Percentiles rank a stretch among this genome's conserved stretches.
phyloP scores from a whole-genome alignment of 2,888 invertebrate genomes.

The Caenorhabditis panamensis region DNA sequence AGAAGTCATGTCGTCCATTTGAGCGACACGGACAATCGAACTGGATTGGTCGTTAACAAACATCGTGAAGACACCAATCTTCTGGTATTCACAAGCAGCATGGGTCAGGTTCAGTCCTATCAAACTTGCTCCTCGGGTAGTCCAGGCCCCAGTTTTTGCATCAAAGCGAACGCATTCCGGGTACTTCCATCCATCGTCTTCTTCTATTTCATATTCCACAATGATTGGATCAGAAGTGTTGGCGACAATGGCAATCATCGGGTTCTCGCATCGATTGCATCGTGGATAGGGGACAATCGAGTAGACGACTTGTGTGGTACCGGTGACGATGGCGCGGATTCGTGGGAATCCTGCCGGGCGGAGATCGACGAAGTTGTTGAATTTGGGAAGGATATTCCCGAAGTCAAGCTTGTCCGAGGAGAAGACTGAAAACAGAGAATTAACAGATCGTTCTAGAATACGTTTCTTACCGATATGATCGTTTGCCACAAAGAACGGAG shows the following conservation, averaged over 20 bases:
- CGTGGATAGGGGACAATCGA: constrained; percentile 63
- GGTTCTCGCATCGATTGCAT: constrained; percentile 65
- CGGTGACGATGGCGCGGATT: constrained; percentile 49
- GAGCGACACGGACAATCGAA: constrained; percentile 65
- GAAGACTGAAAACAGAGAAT: constrained; percentile 61
- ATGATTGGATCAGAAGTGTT: constrained; percentile 66
- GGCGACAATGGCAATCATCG: constrained; percentile 60
- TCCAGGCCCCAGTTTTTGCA: constrained; percentile 62
- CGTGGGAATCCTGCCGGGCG: constrained; percentile 57
- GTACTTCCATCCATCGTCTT: constrained; percentile 74
- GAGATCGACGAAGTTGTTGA: constrained; percentile 71
- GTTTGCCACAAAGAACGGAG: constrained; percentile 65
- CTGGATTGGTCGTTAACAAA: constrained; percentile 65
- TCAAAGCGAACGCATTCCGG: constrained; percentile 75
- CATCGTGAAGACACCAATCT: constrained; percentile 74
- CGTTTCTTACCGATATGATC: constrained; percentile 69
- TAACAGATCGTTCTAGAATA: too few species aligned
- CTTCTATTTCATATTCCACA: constrained; percentile 69
- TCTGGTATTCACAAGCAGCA: constrained; percentile 73
- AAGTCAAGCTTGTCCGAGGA: constrained; percentile 68
- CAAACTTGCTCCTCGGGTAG: constrained; percentile 61
- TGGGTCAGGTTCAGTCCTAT: constrained; percentile 78
- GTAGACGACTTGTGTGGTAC: constrained; percentile 66
- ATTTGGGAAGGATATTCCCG: constrained; percentile 67
- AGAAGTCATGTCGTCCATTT: constrained; percentile 65